Conservation (phyloP, 1,140 invertebrate genomes). For the Lethocerus indicus region DNA sequence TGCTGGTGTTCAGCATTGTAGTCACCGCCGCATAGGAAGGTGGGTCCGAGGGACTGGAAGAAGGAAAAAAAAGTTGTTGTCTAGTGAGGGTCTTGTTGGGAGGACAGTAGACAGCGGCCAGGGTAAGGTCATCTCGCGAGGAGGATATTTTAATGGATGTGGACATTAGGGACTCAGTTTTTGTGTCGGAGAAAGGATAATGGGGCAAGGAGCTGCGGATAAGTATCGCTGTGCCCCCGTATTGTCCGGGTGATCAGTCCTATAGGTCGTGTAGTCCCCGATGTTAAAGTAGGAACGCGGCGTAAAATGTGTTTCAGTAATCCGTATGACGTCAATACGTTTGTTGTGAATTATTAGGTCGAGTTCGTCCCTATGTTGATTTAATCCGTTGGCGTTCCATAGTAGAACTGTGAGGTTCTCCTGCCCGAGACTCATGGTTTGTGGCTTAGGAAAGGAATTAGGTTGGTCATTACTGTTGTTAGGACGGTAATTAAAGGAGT, state of each 20-base stretch:
- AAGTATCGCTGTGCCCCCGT: slow-evolving; percentile 18
- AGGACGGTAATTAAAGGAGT: no score
- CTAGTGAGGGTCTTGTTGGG: slow-evolving; percentile 19
- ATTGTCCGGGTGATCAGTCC: slow-evolving; percentile 20
- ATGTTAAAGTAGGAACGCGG: slow-evolving; percentile 14
- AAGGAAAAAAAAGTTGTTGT: slow-evolving; percentile 19
- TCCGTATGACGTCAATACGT: slow-evolving; percentile 17
- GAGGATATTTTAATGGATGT: slow-evolving; percentile 18
- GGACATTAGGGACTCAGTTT: slow-evolving; percentile 17
- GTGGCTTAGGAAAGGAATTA: no score
- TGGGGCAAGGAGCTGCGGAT: slow-evolving; percentile 15
- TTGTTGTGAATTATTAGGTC: slow-evolving; percentile 11
- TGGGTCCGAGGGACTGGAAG: slow-evolving; percentile 20
- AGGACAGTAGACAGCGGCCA: slow-evolving; percentile 23
- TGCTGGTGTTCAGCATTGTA: slow-evolving; percentile 26
- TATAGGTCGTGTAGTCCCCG: slow-evolving; percentile 13
- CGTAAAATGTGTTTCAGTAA: slow-evolving; percentile 20
- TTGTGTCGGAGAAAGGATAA: slow-evolving; percentile 11
- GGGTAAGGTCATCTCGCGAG: slow-evolving; percentile 13
- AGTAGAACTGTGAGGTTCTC: slow-evolving; percentile 3
- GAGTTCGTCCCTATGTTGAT: slow-evolving; percentile 14
- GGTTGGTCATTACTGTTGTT: no score
- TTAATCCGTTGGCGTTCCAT: slow-evolving; percentile 17
- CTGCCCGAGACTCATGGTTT: no score
- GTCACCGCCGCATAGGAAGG: slow-evolving; percentile 24